Evolutionary conservation across 2,888 invertebrate species (phyloP).

Genomic region (Andrena fulva): DNA sequence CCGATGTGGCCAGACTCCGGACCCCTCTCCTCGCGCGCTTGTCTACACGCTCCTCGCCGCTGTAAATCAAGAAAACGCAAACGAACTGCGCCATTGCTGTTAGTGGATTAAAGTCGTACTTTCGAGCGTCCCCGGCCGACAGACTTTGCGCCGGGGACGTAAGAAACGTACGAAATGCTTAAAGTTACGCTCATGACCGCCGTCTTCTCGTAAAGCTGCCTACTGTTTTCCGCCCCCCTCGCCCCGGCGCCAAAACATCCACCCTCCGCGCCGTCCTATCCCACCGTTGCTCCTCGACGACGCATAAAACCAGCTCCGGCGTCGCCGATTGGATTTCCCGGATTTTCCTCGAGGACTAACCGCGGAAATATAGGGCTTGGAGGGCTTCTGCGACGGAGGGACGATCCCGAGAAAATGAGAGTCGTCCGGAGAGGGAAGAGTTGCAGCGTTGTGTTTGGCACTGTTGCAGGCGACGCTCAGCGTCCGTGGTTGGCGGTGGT

Average conservation of each 20-base stretch:
- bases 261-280: slow-evolving; percentile 2
- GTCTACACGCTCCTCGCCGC: not conserved
- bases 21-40: not conserved
- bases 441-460: not conserved
- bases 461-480: not conserved
- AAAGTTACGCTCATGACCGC: slow-evolving; percentile 75
- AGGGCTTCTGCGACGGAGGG: slow-evolving; percentile 2
- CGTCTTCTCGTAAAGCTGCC: slow-evolving; percentile 77
- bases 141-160: slow-evolving; percentile 60
- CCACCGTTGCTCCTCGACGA: slow-evolving; percentile 4
- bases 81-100: slow-evolving; percentile 76
- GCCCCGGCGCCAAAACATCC: slow-evolving; percentile 43
- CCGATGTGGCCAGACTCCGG: not conserved
- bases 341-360: slow-evolving; percentile 67
- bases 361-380: slow-evolving; percentile 29
- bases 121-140: slow-evolving; percentile 54
- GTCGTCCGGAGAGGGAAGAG: not conserved
- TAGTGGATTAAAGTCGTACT: slow-evolving; percentile 81
- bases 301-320: slow-evolving; percentile 58
- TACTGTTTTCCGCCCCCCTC: slow-evolving; percentile 68
- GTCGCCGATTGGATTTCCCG: slow-evolving; percentile 72
- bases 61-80: slow-evolving; percentile 78
- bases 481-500: too few relatives aligned
- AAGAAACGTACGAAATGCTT: slow-evolving; percentile 73
- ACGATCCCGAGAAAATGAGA: slow-evolving; percentile 24